Conservation (phyloP, 2,797 vertebrate species). For the Liparis tanakae region DNA sequence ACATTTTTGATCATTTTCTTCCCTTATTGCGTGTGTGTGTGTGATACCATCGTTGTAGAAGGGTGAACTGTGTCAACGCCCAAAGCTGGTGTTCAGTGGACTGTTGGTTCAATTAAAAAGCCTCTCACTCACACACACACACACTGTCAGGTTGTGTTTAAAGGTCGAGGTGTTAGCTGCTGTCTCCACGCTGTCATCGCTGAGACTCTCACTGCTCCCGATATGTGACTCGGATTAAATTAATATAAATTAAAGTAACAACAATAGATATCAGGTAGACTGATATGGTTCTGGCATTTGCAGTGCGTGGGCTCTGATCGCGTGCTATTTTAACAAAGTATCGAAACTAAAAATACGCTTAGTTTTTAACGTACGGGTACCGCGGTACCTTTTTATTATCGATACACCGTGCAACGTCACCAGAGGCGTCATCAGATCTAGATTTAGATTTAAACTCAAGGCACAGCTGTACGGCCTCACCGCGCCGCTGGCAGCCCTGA, state of each 20-base stretch:
- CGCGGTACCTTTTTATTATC: no score
- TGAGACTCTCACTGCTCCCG: slow-evolving; percentile 6
- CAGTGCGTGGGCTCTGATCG: no score
- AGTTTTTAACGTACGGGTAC: no score
- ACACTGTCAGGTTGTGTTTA: slow-evolving; percentile 5
- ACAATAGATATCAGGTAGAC: background rate
- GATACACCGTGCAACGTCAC: no score
- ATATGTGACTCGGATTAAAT: background rate
- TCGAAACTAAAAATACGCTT: no score
- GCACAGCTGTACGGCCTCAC: background rate
- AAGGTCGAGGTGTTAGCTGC: slow-evolving; percentile 15
- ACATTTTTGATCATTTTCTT: slow-evolving; percentile 5
- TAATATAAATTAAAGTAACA: background rate
- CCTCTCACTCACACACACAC: no score
- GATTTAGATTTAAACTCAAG: background rate
- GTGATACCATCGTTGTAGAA: slow-evolving; percentile 4
- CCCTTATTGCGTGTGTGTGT: background rate
- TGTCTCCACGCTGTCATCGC: background rate
- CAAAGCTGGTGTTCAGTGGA: slow-evolving; percentile 21
- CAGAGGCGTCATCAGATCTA: no score
- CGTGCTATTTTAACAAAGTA: no score
- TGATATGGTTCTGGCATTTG: no score
- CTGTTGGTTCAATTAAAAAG: slow-evolving; percentile 4
- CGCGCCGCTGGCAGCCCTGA: background rate
- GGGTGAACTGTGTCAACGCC: slow-evolving; percentile 15